phyloP scores from a whole-genome alignment of 2,888 invertebrate genomes.

The Eupeodes luniger region DNA sequence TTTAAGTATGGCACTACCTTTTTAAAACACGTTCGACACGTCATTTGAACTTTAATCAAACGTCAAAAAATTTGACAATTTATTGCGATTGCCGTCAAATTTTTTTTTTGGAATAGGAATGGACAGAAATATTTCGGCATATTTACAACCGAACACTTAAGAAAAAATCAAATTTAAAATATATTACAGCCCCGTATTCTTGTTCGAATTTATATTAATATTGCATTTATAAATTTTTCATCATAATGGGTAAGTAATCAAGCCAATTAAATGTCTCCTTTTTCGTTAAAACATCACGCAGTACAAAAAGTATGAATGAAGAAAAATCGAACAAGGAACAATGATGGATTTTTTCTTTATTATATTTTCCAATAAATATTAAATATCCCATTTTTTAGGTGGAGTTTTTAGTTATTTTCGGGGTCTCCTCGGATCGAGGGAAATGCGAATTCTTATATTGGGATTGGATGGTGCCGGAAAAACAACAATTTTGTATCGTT shows the following conservation, averaged over 20 bases:
- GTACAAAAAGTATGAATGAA: background rate
- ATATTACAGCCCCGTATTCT: constrained; percentile 22
- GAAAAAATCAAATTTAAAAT: constrained; percentile 46
- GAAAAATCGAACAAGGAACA: constrained; percentile 19
- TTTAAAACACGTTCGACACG: constrained; percentile 60
- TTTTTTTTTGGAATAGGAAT: constrained; percentile 45
- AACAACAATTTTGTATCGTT: constrained; percentile 98
- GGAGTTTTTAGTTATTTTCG: constrained; percentile 98
- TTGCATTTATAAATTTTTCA: constrained; percentile 63
- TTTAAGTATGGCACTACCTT: constrained; percentile 30
- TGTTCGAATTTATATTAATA: constrained; percentile 6
- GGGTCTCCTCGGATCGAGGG: constrained; percentile 96
- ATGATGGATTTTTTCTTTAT: background rate
- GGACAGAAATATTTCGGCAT: constrained; percentile 73
- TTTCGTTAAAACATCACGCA: background rate
- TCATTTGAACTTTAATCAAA: constrained; percentile 55
- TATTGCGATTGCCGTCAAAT: constrained; percentile 64
- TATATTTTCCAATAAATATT: constrained; percentile 42
- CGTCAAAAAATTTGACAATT: constrained; percentile 56
- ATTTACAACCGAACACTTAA: constrained; percentile 65
- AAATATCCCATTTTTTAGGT: constrained; percentile 86
- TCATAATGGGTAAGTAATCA: constrained; percentile 55
- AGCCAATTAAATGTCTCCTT: background rate
- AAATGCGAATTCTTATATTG: constrained; percentile 98
- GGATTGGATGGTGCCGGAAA: constrained; percentile 99